These are phyloP conservation scores for Alligator mississippiensis DNA, from an alignment of 2,113 vertebrate species.

Conservation along the genomic window DNA sequence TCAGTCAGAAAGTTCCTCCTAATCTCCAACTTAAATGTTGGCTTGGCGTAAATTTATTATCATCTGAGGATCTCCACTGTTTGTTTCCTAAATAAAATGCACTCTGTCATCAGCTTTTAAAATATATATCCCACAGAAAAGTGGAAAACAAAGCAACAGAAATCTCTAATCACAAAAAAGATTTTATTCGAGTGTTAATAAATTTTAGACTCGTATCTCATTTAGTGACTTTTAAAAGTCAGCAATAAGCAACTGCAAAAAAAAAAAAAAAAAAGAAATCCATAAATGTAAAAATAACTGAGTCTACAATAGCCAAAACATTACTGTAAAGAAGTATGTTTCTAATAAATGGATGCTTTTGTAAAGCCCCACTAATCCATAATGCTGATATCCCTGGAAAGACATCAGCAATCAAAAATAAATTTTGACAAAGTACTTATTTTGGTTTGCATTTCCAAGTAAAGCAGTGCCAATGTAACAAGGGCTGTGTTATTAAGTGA, in stretches of 20 bases:
- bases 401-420: background rate
- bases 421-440: background rate
- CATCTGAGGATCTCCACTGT: background rate
- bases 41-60: background rate
- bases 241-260: background rate
- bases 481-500: background rate
- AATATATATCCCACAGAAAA: background rate
- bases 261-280: background rate
- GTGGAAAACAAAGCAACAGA: background rate
- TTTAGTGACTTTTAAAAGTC: background rate
- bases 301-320: background rate
- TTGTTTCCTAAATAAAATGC: background rate
- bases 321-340: conserved; percentile 7
- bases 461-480: background rate
- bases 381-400: conserved; percentile 17
- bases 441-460: conserved; percentile 7
- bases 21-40: no score
- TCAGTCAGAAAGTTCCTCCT: no score
- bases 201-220: background rate
- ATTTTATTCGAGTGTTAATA: background rate
- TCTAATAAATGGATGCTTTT: conserved; percentile 43
- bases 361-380: background rate
- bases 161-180: background rate
- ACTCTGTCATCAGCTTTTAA: background rate
- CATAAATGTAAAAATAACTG: background rate